Evolutionary conservation across 2,888 invertebrate genomes (phyloP), one percentile per base, ranked within the genome.

Genomic region (Atrina japonica): DNA sequence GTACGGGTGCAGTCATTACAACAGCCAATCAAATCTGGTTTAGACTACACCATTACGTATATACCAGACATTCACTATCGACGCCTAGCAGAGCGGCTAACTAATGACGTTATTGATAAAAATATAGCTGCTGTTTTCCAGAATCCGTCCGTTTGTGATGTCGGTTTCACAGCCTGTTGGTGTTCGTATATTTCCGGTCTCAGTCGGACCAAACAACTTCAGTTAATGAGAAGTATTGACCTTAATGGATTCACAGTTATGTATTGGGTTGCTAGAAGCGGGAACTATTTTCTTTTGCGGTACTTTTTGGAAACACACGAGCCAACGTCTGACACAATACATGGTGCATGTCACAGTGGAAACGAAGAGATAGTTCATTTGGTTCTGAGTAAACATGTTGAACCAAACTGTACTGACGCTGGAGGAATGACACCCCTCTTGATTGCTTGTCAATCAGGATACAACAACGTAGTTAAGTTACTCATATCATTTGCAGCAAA

Each of bases 321-420:
- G 3, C 61, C 61, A 3, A 61, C 61, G 30, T 5, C 45, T n/a
- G 61, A 61, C 30, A 30, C 29, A 21, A 5, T 61, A n/a, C 47
- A 61, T 14, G 61, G 61, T 14, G 61, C 61, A 30, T 61, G 61
- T 14, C 47, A 30, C 61, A 49, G 61, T 30, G 61, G 30, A 21
- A 47, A 45, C 16, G 7, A 21, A 27, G 61, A 61, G 9, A 21
- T 21, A 7, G 50, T 61, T 1, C n/a, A 49, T 21, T 18, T 27
- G 21, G 49, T 61, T 43, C 47, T 61, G 0, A 35, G 47, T 61
- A 45, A 30, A 45, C 27, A 23, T 2, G 50, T 61, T 6, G 35
- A 49, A 9, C 27, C 61, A 61, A 27, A 61, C 35, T 9, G 9
- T 14, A 49, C 49, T 21, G 61, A 61, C 29, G 30, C 45, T 1